Evolutionary conservation across 2,113 vertebrate genomes (phyloP).

Genomic region (Etia nguti): DNA sequence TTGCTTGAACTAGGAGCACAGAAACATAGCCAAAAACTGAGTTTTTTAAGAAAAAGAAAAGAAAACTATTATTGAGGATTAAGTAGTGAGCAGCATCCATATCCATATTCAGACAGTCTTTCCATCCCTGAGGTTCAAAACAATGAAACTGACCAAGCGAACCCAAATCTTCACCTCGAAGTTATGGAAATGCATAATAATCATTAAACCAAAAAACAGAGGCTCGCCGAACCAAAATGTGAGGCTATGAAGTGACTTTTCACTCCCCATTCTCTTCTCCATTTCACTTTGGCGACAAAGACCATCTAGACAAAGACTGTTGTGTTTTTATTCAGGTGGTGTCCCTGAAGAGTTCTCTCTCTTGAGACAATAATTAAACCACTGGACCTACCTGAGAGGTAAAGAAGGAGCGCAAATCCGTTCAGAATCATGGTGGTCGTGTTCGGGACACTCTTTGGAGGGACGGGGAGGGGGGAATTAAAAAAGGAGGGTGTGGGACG

Average conservation of each 20-base stretch:
- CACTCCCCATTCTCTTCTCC: not conserved
- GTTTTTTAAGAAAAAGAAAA: not conserved
- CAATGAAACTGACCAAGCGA: not conserved
- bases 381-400: constrained; percentile 37
- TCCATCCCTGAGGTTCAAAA: not conserved
- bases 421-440: constrained; percentile 29
- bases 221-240: not conserved
- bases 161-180: not conserved
- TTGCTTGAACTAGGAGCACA: not conserved
- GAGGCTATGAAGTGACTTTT: not conserved
- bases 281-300: not conserved
- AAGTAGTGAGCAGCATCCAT: not conserved
- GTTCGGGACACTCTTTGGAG: not conserved
- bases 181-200: not conserved
- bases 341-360: not conserved
- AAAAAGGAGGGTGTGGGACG: not conserved
- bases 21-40: not conserved
- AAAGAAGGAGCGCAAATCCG: constrained; percentile 7
- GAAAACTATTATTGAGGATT: not conserved
- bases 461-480: not conserved
- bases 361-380: not conserved
- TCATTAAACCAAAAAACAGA: not conserved
- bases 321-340: not conserved
- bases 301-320: not conserved
- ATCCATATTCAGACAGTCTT: not conserved